Base-by-base conservation (phyloP, 2,113 vertebrate species). In the Leucoraja erinaceus region DNA sequence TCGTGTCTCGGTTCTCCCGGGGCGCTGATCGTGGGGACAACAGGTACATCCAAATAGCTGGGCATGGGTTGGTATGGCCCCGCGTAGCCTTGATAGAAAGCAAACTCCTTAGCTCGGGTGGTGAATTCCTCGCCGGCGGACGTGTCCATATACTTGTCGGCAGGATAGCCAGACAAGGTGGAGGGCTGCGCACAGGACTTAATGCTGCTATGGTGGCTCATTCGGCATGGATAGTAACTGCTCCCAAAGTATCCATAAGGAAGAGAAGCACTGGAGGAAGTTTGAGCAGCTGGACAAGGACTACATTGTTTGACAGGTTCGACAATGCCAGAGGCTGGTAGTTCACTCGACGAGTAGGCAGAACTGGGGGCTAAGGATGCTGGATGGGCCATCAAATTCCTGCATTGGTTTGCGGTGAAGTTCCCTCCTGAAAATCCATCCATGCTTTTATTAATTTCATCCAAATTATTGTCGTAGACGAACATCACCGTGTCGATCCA, bases 401-500 rank as follows among this genome's bases (percentile, higher is more conserved):
- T 97, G 97, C 98, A 99, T 95, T 99, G 98, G 95, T 97, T 99
- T 93, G 97, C 96, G 31, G 98, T 97, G 93, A 98, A 98, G 96
- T 98, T 98, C 94, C 97, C 97, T 91, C 90, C 90, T 38, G 90
- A 91, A 91, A 96, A 56, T 96, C 97, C 97, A 94, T 99, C 98
- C 98, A 99, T 99, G 96, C 97, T 99, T 96, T 99, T 99, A 96
- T 96, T 98, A 96, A 98, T 97, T 93, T 98, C 97, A 95, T 98
- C 97, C 96, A 98, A 95, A 95, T 97, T 96, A 97, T 97, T 98
- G 97, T 99, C 98, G 97, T 99, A 99, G 94, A 99, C 98, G 93
- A 99, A 99, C 98, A 99, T 99, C 96, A 99, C 97, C 96, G 98
- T 98, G 97, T 99, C 98, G 96, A 98, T 97, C 98, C 98, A 99